Evolutionary conservation across 2,888 invertebrate species (phyloP), one percentile per base, ranked within the genome.

Genomic region (Cephus pulcher): DNA sequence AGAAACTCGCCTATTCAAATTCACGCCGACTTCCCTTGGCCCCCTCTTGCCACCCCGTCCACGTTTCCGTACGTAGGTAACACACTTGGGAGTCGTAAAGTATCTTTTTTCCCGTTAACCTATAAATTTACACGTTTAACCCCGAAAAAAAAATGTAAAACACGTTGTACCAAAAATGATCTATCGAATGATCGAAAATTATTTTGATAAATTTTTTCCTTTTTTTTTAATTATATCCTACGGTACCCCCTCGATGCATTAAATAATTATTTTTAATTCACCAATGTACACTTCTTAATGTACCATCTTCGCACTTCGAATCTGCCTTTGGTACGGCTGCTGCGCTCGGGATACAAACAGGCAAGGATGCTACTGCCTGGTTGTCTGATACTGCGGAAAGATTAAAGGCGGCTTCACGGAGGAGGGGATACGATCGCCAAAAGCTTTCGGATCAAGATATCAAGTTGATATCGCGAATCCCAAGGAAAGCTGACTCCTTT

Each of bases 1-100:
- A 85, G 86, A 84, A 86, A 85, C 85, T 85, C 84, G 83, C 76
- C 71, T 75, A 78, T 76, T 80, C 77, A 75, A 82, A 80, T 78
- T 80, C 80, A 34, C 32, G 76, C 73, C 32, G 34, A 32, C 71
- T 32, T 34, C 56, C 56, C 56, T 56, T 2, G 9, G 15, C 2
- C 15, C 23, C 56, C 15, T 40, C 15, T 23, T 9, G 9, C 56
- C 9, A 23, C 23, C 56, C 56, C 9, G 1, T 40, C 9, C 9
- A 56, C 23, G 9, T 56, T 56, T 56, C 23, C 2, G 6, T 56
- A 56, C 56, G 23, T 56, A 56, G 9, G 23, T 23, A 56, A 56
- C 56, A 56, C 23, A 9, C 56, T 9, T 56, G 56, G 56, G 23
- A 23, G 23, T 3, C 56, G 23, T 56, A 56, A 56, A 56, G 23